These are phyloP conservation scores for Plumapathes pennacea DNA, from an alignment of 92 coral and sea anemone species.

Conservation along the genomic window DNA sequence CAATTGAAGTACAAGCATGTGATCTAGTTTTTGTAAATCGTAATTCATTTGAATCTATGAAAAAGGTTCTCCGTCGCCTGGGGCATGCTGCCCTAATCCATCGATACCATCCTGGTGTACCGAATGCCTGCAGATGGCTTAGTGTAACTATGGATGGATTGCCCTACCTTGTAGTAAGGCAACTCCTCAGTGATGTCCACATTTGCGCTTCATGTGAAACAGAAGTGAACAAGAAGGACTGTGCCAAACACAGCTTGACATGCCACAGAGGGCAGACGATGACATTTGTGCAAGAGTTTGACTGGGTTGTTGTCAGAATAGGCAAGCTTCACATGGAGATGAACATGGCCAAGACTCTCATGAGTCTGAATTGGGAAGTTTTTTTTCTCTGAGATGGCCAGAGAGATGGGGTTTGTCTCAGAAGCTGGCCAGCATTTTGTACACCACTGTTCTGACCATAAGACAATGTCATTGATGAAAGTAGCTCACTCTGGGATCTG, in stretches of 20 bases:
- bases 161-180: conserved; percentile 20
- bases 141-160: conserved; percentile 39
- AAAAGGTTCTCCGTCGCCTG: conserved; percentile 17
- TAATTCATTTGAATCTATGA: conserved; percentile 19
- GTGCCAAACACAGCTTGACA: not conserved
- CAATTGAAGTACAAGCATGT: conserved; percentile 10
- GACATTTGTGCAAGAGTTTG: conserved; percentile 10
- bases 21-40: conserved; percentile 49
- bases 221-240: conserved; percentile 1
- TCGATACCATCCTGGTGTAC: conserved; percentile 26
- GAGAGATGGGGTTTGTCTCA: conserved; percentile 21
- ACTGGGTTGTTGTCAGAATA: conserved; percentile 27
- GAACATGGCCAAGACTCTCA: conserved; percentile 39
- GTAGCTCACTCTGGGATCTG: conserved; percentile 27
- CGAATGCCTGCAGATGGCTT: conserved; percentile 31
- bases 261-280: conserved; percentile 1
- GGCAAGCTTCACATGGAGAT: conserved; percentile 39
- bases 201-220: conserved; percentile 24
- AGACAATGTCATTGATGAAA: conserved; percentile 28
- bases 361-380: conserved; percentile 19
- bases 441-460: too few species aligned
- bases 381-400: conserved; percentile 14
- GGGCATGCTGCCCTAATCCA: conserved; percentile 28
- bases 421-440: conserved; percentile 33
- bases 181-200: conserved; percentile 5